Conservation (phyloP, 2,888 invertebrate species). For the Mylabris sibirica region DNA sequence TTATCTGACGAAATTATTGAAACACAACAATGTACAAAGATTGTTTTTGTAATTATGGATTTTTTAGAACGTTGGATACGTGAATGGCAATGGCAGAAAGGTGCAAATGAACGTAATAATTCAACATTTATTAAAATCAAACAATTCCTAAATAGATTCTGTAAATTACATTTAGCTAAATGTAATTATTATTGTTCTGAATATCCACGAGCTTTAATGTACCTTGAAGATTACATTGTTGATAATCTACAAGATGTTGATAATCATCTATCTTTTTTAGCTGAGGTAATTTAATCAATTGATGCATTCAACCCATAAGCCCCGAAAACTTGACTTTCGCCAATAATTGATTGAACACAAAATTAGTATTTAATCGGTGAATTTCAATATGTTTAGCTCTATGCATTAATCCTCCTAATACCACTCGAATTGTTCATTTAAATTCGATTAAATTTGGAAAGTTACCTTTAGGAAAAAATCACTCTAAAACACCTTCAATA, state of each 20-base stretch:
- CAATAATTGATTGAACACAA: too few species aligned
- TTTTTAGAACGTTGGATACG: conserved; percentile 79
- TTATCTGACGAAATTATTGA: neutral
- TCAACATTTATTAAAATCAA: conserved; percentile 49
- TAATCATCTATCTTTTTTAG: conserved; percentile 70
- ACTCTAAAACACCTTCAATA: too few species aligned
- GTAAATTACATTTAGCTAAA: conserved; percentile 73
- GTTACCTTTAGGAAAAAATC: too few species aligned
- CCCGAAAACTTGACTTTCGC: too few species aligned
- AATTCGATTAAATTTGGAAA: too few species aligned
- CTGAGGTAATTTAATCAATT: conserved; percentile 57
- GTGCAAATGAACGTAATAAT: conserved; percentile 44
- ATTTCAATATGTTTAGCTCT: too few species aligned
- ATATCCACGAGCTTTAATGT: conserved; percentile 77
- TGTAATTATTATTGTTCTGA: conserved; percentile 80
- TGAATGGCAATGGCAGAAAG: conserved; percentile 65
- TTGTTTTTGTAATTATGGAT: conserved; percentile 77
- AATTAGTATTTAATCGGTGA: too few species aligned
- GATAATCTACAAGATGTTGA: conserved; percentile 65
- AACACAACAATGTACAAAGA: conserved; percentile 67
- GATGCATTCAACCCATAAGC: too few species aligned
- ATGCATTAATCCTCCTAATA: too few species aligned
- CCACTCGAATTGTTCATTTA: too few species aligned
- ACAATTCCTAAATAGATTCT: conserved; percentile 60
- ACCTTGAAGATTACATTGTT: conserved; percentile 76